Conservation (phyloP, 2,888 invertebrate genomes). For the Chymomyza fuscimana region DNA sequence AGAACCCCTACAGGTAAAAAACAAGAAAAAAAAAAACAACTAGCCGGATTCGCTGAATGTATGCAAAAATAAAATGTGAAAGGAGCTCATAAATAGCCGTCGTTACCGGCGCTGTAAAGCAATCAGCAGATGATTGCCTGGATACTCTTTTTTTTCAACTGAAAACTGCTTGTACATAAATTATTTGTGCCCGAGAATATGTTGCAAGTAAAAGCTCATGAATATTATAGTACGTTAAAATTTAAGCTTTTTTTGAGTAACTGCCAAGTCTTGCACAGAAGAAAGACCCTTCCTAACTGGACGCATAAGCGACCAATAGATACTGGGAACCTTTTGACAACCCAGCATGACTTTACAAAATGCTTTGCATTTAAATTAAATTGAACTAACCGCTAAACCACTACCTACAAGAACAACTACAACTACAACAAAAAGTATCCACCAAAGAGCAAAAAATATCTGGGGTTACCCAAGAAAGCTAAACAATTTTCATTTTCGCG, state of each 20-base stretch:
- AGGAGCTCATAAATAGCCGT: slow-evolving; percentile 62
- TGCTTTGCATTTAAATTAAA: slow-evolving; percentile 68
- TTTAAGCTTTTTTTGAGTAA: background rate
- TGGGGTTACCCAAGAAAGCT: slow-evolving; percentile 22
- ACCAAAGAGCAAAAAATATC: background rate
- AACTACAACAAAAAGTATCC: background rate
- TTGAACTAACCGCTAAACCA: slow-evolving; percentile 69
- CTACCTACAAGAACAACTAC: slow-evolving; percentile 22
- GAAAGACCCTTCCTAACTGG: background rate
- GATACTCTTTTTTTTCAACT: slow-evolving; percentile 28
- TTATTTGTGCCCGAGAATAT: background rate
- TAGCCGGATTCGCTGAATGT: slow-evolving; percentile 26
- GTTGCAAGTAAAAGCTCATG: background rate
- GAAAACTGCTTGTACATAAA: background rate
- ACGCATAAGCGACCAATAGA: background rate
- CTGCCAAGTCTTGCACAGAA: no score
- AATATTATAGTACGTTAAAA: background rate
- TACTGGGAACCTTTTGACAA: slow-evolving; percentile 10
- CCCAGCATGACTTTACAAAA: slow-evolving; percentile 47
- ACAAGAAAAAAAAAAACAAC: background rate
- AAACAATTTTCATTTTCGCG: slow-evolving; percentile 42
- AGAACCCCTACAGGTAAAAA: background rate
- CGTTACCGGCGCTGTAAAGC: slow-evolving; percentile 41
- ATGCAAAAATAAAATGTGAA: slow-evolving; percentile 61
- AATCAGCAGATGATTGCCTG: slow-evolving; percentile 68